These are phyloP conservation scores for Priocnemis perturbator DNA, from an alignment of 2,888 invertebrate genomes.

Conservation along the genomic window DNA sequence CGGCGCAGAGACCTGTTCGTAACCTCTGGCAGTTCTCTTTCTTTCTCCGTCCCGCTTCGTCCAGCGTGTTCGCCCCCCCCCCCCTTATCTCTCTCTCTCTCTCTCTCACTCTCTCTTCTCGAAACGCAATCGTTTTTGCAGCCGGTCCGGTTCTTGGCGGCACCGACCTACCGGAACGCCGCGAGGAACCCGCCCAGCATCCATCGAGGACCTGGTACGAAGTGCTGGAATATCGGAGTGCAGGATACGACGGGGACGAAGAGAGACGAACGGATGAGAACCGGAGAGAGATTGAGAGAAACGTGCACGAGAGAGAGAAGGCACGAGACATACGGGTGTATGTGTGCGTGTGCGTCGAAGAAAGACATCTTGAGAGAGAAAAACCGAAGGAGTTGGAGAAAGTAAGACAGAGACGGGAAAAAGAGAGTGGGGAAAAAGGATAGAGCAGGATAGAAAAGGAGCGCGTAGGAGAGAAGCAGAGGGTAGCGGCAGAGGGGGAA, in stretches of 20 bases:
- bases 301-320: constrained; percentile 4
- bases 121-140: constrained; percentile 56
- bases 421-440: background rate
- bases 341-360: constrained; percentile 6
- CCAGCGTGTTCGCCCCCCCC: background rate
- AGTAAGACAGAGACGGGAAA: constrained; percentile 9
- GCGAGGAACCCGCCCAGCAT: constrained; percentile 52
- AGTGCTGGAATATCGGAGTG: constrained; percentile 41
- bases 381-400: background rate
- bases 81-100: constrained; percentile 24
- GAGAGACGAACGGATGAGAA: background rate
- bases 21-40: constrained; percentile 23
- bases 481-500: background rate
- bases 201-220: constrained; percentile 39
- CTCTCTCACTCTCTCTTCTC: constrained; percentile 41
- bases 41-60: constrained; percentile 15
- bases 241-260: constrained; percentile 1
- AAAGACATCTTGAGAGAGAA: background rate
- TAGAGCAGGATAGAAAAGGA: background rate
- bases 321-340: constrained; percentile 14
- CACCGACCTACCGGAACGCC: constrained; percentile 60
- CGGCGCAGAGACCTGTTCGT: constrained; percentile 22
- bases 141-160: constrained; percentile 56
- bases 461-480: background rate
- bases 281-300: background rate